phyloP scores from a whole-genome alignment of 2,113 vertebrate species.

The Scalopus aquaticus region DNA sequence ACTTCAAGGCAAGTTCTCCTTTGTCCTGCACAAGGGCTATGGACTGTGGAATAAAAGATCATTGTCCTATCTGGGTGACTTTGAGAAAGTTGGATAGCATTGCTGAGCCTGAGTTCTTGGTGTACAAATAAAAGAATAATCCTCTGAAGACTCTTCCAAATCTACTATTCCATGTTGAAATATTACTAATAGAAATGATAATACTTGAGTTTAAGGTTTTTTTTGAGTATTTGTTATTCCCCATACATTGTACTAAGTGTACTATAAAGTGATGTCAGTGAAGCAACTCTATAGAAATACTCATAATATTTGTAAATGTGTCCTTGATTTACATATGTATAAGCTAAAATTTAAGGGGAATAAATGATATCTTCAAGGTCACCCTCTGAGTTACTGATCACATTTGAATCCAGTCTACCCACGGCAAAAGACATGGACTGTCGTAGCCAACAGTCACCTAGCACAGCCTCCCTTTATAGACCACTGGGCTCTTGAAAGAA shows the following conservation, averaged over 20 bases:
- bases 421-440: not conserved
- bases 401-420: not conserved
- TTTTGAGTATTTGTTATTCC: not conserved
- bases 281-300: not conserved
- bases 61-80: not conserved
- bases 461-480: not conserved
- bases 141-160: not conserved
- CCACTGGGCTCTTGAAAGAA: not conserved
- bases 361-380: not conserved
- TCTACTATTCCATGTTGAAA: not conserved
- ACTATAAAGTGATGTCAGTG: not conserved
- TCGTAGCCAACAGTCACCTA: not conserved
- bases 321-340: not conserved
- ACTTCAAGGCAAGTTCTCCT: not conserved
- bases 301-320: not conserved
- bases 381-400: not conserved
- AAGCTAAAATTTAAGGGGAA: not conserved
- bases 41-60: not conserved
- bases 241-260: not conserved
- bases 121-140: not conserved
- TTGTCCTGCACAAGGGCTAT: not conserved
- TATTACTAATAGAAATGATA: not conserved
- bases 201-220: not conserved
- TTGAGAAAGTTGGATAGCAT: not conserved
- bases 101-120: not conserved